A percentile compares a stretch with the other conserved stretches of the same genome.
Conservation (phyloP, 2,797 vertebrate genomes). For the Gobionotothen gibberifrons region DNA sequence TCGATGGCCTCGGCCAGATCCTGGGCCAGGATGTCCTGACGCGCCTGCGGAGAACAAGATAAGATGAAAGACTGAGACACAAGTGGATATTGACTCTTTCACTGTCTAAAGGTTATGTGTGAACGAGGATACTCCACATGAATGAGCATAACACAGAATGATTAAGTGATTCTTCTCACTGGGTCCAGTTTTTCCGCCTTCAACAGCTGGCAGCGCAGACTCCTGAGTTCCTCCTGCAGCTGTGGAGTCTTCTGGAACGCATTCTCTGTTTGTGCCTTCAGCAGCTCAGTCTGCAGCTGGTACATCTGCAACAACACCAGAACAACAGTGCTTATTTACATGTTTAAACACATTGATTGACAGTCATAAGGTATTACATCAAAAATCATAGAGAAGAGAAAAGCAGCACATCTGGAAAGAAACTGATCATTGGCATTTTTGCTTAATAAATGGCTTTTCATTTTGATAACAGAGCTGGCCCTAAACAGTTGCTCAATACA, state of each 20-base stretch:
- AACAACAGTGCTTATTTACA: constrained; percentile 1
- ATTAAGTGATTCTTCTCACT: constrained; percentile 65
- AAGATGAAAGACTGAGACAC: neutral
- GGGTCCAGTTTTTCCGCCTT: constrained; percentile 81
- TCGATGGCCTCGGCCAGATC: constrained; percentile 86
- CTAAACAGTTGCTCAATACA: too few species aligned
- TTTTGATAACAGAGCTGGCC: neutral
- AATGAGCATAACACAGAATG: neutral
- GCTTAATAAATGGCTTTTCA: neutral
- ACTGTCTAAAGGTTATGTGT: neutral
- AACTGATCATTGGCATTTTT: too few species aligned
- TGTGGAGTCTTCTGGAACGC: constrained; percentile 79
- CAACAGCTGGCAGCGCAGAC: constrained; percentile 76
- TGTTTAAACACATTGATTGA: neutral
- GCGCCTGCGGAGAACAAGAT: constrained; percentile 74
- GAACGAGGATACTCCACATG: too few species aligned
- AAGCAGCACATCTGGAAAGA: too few species aligned
- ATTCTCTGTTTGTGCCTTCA: constrained; percentile 77
- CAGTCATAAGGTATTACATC: neutral
- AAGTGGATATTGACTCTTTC: neutral
- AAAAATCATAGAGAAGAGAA: neutral
- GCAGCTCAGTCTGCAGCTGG: constrained; percentile 86
- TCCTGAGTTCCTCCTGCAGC: constrained; percentile 84
- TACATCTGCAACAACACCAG: constrained; percentile 81
- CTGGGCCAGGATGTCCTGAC: constrained; percentile 88